Evolutionary conservation across 2,113 vertebrate species (phyloP).

Genomic region (Psammodynastes pulverulentus): DNA sequence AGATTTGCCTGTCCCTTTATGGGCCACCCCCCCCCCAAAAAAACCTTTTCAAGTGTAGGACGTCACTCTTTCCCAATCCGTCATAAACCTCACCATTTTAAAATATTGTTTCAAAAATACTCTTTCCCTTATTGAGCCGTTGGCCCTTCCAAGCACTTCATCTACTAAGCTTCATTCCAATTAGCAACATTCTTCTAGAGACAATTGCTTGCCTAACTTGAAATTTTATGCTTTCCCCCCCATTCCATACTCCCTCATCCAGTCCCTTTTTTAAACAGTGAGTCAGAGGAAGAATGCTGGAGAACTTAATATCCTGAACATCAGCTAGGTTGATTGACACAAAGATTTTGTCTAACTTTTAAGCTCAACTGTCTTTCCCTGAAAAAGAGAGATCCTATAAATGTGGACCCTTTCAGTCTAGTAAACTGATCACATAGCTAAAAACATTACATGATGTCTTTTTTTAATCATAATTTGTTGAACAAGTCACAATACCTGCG

Average conservation of each 20-base stretch:
- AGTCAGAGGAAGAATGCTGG: background rate
- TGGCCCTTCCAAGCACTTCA: background rate
- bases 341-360: background rate
- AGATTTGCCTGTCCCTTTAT: background rate
- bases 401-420: background rate
- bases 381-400: background rate
- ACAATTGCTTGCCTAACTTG: background rate
- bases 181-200: background rate
- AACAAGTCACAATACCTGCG: background rate
- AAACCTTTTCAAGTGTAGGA: background rate
- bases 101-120: background rate
- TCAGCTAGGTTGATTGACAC: background rate
- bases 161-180: background rate
- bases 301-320: background rate
- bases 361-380: background rate
- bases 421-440: background rate
- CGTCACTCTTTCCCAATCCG: background rate
- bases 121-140: background rate
- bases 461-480: background rate
- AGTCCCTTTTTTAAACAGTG: background rate
- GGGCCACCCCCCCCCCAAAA: background rate
- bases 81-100: background rate
- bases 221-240: background rate
- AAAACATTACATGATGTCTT: background rate
- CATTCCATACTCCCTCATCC: background rate